These are phyloP conservation scores for Lepeophtheirus nordmannii DNA, from an alignment of 2,888 invertebrate genomes.

Conservation along the genomic window DNA sequence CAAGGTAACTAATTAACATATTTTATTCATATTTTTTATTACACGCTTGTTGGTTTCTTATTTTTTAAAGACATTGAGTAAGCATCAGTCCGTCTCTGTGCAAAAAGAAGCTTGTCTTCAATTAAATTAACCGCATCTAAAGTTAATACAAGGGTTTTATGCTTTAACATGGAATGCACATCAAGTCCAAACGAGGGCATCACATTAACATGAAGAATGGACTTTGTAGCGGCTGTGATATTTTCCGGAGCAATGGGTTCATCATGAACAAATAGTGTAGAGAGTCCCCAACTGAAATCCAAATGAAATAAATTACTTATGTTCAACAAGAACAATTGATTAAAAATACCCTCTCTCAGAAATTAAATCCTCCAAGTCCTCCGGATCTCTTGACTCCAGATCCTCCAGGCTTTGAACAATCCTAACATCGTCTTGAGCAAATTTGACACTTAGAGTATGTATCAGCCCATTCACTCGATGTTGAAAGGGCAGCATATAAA, in stretches of 20 bases:
- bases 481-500: slow-evolving; percentile 77
- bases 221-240: slow-evolving; percentile 62
- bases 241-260: slow-evolving; percentile 72
- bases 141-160: slow-evolving; percentile 78
- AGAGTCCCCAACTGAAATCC: slow-evolving; percentile 17
- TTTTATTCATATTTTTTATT: too few species aligned
- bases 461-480: slow-evolving; percentile 62
- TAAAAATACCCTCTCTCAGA: slow-evolving; percentile 58
- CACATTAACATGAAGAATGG: slow-evolving; percentile 65
- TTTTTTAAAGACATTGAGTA: too few species aligned
- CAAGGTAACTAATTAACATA: too few species aligned
- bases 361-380: slow-evolving; percentile 61
- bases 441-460: slow-evolving; percentile 67
- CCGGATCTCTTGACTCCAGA: slow-evolving; percentile 61
- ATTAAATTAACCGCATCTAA: slow-evolving; percentile 64
- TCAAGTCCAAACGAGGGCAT: slow-evolving; percentile 92
- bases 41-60: too few species aligned
- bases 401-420: slow-evolving; percentile 62
- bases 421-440: slow-evolving; percentile 85
- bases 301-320: not conserved
- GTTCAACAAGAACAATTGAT: not conserved
- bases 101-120: slow-evolving; percentile 52
- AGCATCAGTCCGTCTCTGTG: not conserved
- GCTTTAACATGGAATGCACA: slow-evolving; percentile 90
- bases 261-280: slow-evolving; percentile 41